phyloP scores from a whole-genome alignment of 2,113 vertebrate genomes.

The Chloroceryle aenea region DNA sequence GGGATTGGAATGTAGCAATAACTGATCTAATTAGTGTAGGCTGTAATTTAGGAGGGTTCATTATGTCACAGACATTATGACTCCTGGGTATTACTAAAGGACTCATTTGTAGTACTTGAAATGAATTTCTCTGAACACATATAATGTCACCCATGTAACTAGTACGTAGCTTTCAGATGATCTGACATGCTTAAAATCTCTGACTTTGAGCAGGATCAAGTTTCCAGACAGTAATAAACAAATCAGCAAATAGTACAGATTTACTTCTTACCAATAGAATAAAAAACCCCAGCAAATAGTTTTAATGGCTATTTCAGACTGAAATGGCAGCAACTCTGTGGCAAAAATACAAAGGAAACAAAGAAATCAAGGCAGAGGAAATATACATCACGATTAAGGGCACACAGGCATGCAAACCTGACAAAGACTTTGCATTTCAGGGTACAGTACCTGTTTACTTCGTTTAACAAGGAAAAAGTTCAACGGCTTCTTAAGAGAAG shows the following conservation, averaged over 20 bases:
- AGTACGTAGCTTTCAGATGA: constrained; percentile 1
- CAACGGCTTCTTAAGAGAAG: background rate
- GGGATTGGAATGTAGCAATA: constrained; percentile 77
- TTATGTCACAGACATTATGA: constrained; percentile 80
- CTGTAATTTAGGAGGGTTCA: constrained; percentile 83
- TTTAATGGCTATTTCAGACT: constrained; percentile 8
- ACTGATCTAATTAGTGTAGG: constrained; percentile 79
- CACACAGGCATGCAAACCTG: background rate
- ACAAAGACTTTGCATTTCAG: background rate
- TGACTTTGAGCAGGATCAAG: constrained; percentile 7
- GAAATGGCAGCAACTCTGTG: constrained; percentile 5
- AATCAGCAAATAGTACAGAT: constrained; percentile 52
- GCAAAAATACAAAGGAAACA: constrained; percentile 10
- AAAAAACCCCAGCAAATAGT: background rate
- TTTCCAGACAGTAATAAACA: constrained; percentile 66
- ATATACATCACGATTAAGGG: background rate
- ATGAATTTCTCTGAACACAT: constrained; percentile 72
- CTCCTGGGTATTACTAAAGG: constrained; percentile 79
- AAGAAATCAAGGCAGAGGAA: constrained; percentile 36
- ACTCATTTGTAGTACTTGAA: constrained; percentile 78
- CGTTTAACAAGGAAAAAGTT: constrained; percentile 1
- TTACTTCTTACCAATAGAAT: constrained; percentile 7
- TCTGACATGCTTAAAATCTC: constrained; percentile 23
- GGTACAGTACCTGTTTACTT: constrained; percentile 15
- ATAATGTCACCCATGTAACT: constrained; percentile 23